phyloP scores from a whole-genome alignment of 2,113 vertebrate species.

The Eurypyga helias region DNA sequence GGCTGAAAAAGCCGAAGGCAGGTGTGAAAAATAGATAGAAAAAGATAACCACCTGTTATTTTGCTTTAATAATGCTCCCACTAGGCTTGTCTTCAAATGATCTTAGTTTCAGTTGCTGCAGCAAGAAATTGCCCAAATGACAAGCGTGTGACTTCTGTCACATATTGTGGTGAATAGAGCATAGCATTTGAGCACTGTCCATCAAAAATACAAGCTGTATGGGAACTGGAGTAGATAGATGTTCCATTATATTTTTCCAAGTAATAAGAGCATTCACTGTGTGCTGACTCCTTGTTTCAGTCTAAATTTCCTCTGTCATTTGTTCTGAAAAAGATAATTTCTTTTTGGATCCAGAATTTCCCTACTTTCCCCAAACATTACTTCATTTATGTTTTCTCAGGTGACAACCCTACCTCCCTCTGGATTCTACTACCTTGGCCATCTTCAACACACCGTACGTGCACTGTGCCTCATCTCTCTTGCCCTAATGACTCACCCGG shows the following conservation, averaged over 20 bases:
- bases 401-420: constrained; percentile 35
- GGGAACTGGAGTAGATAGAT: background rate
- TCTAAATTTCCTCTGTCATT: background rate
- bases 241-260: background rate
- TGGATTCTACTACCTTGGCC: constrained; percentile 48
- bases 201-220: background rate
- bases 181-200: background rate
- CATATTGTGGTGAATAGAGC: background rate
- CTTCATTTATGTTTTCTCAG: constrained; percentile 61
- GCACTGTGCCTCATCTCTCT: background rate
- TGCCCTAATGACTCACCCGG: background rate
- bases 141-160: background rate
- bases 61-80: background rate
- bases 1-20: background rate
- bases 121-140: background rate
- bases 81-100: background rate
- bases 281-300: background rate
- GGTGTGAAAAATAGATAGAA: background rate
- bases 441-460: constrained; percentile 29
- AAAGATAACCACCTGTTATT: background rate
- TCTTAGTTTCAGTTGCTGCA: background rate
- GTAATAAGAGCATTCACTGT: background rate
- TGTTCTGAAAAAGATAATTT: background rate
- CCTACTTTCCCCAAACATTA: constrained; percentile 40
- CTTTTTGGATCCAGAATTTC: constrained; percentile 1